These are phyloP conservation scores for Colius striatus DNA, from an alignment of 2,113 vertebrate genomes.

Conservation along the genomic window DNA sequence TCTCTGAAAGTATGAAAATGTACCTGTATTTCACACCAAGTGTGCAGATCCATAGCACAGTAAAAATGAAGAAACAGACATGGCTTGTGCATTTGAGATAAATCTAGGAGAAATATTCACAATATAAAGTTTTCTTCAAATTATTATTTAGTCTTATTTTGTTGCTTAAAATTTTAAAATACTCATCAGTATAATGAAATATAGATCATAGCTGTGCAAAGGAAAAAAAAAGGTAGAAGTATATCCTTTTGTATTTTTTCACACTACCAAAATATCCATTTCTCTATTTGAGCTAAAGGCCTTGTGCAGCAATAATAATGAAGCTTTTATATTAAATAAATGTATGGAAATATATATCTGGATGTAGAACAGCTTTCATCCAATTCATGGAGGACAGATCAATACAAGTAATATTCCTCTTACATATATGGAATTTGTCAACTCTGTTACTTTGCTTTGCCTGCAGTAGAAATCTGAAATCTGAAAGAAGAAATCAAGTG, in stretches of 20 bases:
- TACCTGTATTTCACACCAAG: not conserved
- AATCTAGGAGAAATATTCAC: not conserved
- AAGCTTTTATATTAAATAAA: not conserved
- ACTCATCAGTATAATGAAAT: not conserved
- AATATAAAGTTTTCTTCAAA: not conserved
- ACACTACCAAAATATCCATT: not conserved
- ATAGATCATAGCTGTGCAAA: not conserved
- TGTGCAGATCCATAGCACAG: not conserved
- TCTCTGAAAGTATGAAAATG: not conserved
- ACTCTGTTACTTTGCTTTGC: not conserved
- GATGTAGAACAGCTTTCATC: not conserved
- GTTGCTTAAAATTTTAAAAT: not conserved
- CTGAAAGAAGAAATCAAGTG: not conserved
- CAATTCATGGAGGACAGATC: not conserved
- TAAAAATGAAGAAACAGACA: not conserved
- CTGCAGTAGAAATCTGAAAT: not conserved
- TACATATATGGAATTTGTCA: not conserved
- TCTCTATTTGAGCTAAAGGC: not conserved
- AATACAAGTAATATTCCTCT: not conserved
- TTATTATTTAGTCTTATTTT: not conserved
- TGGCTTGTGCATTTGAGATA: not conserved
- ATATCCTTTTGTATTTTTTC: not conserved
- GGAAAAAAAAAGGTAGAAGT: not conserved
- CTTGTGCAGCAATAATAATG: rapidly evolving
- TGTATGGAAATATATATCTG: not conserved